Evolutionary conservation across 2,888 invertebrate genomes (phyloP).

Genomic region (Hyalella azteca): DNA sequence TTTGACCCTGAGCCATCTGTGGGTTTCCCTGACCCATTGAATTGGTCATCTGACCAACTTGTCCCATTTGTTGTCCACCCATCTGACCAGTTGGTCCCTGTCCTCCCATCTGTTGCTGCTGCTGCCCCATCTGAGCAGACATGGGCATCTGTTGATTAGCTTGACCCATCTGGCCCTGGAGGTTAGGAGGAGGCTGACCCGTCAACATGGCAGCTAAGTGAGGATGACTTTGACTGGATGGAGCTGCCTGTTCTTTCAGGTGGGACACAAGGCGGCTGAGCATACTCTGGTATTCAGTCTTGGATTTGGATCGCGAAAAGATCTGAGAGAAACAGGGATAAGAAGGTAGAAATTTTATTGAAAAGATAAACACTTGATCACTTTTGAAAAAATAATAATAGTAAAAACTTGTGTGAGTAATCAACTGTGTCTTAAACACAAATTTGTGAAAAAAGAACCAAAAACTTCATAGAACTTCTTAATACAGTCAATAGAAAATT

Average conservation of each 20-base stretch:
- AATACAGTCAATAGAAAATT: too few relatives aligned
- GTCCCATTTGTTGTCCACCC: constrained; percentile 35
- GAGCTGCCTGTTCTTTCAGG: constrained; percentile 38
- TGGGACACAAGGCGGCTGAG: constrained; percentile 45
- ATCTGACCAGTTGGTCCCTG: constrained; percentile 57
- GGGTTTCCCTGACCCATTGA: constrained; percentile 6
- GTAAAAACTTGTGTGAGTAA: too few relatives aligned
- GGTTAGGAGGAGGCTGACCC: constrained; percentile 45
- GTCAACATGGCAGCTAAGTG: constrained; percentile 47
- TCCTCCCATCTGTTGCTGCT: constrained; percentile 57
- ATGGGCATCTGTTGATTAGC: constrained; percentile 23
- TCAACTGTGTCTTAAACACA: too few relatives aligned
- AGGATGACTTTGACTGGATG: constrained; percentile 40
- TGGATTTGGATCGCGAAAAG: constrained; percentile 48
- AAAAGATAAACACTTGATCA: too few relatives aligned
- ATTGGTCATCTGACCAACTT: constrained; percentile 41
- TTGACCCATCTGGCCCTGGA: constrained; percentile 33
- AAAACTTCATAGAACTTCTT: too few relatives aligned
- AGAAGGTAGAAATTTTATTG: too few relatives aligned
- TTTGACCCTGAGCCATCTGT: constrained; percentile 1
- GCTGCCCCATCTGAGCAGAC: constrained; percentile 60
- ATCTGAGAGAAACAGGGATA: constrained; percentile 47
- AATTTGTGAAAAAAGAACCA: too few relatives aligned
- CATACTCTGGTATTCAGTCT: constrained; percentile 47
- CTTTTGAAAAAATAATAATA: too few relatives aligned